Conservation (phyloP, 2,113 vertebrate genomes). For the Nothoprocta perdicaria region DNA sequence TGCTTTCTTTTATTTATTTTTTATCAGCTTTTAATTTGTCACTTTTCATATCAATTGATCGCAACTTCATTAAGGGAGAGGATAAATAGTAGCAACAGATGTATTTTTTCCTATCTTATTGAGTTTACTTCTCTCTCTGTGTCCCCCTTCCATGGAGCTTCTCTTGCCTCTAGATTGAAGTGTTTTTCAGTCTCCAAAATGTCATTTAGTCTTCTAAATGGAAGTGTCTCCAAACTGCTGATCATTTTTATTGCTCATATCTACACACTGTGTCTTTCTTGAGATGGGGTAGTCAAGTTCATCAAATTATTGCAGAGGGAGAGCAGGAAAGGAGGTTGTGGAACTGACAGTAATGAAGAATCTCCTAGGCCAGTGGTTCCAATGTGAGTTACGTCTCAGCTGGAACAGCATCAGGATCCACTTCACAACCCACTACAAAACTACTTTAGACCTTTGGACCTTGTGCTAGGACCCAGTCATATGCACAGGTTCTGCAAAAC, state of each 20-base stretch:
- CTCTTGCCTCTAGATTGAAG: background rate
- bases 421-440: conserved; percentile 50
- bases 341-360: conserved; percentile 31
- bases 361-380: conserved; percentile 46
- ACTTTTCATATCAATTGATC: conserved; percentile 24
- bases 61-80: conserved; percentile 36
- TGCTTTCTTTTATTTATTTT: background rate
- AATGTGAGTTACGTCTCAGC: conserved; percentile 29
- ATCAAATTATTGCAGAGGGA: conserved; percentile 8
- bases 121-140: background rate
- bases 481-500: conserved; percentile 34
- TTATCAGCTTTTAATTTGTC: conserved; percentile 30
- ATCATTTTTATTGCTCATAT: conserved; percentile 20
- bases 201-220: background rate
- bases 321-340: background rate
- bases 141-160: background rate
- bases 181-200: background rate
- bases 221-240: background rate
- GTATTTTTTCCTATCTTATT: background rate
- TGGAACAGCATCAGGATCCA: conserved; percentile 56
- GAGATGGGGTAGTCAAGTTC: background rate
- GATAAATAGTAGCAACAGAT: conserved; percentile 4
- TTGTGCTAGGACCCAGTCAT: conserved; percentile 23
- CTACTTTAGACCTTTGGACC: conserved; percentile 17
- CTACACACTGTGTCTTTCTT: background rate